Conservation (phyloP, 2,888 invertebrate genomes). For the Ypsolopha sequella region DNA sequence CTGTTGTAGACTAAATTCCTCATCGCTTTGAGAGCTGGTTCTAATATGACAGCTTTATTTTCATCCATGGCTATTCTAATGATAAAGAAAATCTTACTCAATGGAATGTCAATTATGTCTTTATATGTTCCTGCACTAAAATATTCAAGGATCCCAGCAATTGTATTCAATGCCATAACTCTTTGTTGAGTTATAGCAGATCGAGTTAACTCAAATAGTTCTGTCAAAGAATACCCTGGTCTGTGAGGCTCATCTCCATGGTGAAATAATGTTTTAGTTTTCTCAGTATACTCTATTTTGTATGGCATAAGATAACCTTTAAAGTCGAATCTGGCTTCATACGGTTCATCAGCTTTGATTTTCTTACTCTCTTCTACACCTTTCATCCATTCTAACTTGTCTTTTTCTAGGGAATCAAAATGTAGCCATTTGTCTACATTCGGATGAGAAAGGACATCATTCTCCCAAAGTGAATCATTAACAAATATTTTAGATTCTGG, state of each 20-base stretch:
- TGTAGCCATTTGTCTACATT: conserved; percentile 82
- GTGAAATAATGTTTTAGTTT: conserved; percentile 81
- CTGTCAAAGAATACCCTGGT: conserved; percentile 92
- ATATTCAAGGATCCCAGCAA: conserved; percentile 83
- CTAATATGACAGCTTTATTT: conserved; percentile 77
- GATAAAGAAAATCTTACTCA: conserved; percentile 83
- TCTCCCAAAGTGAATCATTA: conserved; percentile 43
- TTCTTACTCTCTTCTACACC: conserved; percentile 69
- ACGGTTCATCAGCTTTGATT: conserved; percentile 70
- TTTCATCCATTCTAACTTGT: conserved; percentile 92
- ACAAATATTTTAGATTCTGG: too few relatives aligned
- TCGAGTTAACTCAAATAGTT: conserved; percentile 84
- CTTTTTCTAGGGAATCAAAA: conserved; percentile 87
- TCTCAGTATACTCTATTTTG: conserved; percentile 66
- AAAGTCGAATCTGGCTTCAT: conserved; percentile 88
- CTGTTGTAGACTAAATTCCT: conserved; percentile 81
- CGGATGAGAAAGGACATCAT: conserved; percentile 71
- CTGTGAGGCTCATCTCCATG: conserved; percentile 94
- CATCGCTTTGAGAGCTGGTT: conserved; percentile 82
- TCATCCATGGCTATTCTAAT: conserved; percentile 91
- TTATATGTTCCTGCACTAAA: conserved; percentile 83
- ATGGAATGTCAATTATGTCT: conserved; percentile 79
- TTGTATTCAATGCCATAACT: conserved; percentile 80
- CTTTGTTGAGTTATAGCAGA: conserved; percentile 88
- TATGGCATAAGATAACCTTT: conserved; percentile 83